Base-by-base conservation (phyloP, 2,113 vertebrate genomes). In the Ctenodactylus gundi region DNA sequence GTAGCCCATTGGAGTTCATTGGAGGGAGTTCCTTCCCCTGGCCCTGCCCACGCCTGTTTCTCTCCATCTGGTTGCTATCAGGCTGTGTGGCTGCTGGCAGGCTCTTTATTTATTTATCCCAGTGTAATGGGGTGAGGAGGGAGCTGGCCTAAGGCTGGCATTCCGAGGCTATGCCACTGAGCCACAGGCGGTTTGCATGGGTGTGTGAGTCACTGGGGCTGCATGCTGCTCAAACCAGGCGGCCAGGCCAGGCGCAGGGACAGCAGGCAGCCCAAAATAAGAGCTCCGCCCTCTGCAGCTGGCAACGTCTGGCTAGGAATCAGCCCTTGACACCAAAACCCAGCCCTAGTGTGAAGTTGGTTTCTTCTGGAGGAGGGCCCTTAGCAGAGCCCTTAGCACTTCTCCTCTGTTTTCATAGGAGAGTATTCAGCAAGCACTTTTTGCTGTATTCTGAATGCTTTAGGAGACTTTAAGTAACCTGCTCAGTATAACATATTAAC, bases 41-140 rank as follows among this genome's bases (percentile, higher is more conserved):
- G 94, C 81, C 76, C 55, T 46, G 15, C 70, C 60, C 36, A 3
- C 62, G 87, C 78, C 70, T 85, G 55, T n/a, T 44, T 91, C 81
- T 46, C 89, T 20, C 58, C 0, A 2, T 95, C 85, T 97, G 97
- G 97, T 98, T 97, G 96, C 97, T 62, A 21, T 83, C 86, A 96
- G 94, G 96, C 85, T 0, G 0, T 70, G 23, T 0, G 97, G 97
- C 97, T 96, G 93, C 96, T 13, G 2, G 95, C 25, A 0, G 73
- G 83, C 96, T 0, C 13, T 97, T 98, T 98, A 97, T 98, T 98
- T 98, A 97, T 98, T 98, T 98, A 97, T 98, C 97, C 97, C 97
- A 96, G 93, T 94, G 92, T 15, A 84, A 97, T 97, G 97, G 98
- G 98, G 97, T 98, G 96, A 97, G 98, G 95, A 95, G 96, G 97